These are phyloP conservation scores for Cricetomys ansorgei DNA, from an alignment of 2,113 vertebrate species.

Conservation along the genomic window DNA sequence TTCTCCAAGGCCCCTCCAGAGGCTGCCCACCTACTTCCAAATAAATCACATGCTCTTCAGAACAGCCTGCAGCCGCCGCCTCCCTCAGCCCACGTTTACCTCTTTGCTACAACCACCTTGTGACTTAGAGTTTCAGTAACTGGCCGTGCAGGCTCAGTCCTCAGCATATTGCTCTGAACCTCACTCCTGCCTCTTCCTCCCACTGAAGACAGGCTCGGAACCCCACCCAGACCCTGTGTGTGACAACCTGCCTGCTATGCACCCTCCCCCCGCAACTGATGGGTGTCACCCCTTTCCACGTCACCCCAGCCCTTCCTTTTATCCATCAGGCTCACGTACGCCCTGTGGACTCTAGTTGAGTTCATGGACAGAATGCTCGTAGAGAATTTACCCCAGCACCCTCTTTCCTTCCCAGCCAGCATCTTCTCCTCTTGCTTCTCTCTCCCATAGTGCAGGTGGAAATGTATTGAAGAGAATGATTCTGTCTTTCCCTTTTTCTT, in stretches of 20 bases:
- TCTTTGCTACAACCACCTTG: background rate
- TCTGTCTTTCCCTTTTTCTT: conserved; percentile 27
- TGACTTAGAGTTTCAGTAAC: background rate
- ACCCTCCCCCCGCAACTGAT: background rate
- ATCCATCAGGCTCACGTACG: background rate
- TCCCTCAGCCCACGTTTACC: background rate
- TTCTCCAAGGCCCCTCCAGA: too few species aligned
- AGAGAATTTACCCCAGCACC: background rate
- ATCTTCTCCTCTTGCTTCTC: background rate
- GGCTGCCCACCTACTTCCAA: background rate
- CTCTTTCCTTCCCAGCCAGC: background rate
- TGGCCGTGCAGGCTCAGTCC: background rate
- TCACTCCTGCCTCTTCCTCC: background rate
- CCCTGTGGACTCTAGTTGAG: background rate
- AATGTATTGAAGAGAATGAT: background rate
- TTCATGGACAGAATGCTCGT: background rate
- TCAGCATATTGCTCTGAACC: background rate
- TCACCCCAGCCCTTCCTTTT: fast-evolving
- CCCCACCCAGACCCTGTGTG: background rate
- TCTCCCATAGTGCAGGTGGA: background rate
- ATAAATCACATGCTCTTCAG: background rate
- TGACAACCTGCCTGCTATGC: background rate
- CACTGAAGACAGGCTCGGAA: background rate
- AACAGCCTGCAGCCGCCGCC: background rate
- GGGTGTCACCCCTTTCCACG: background rate